Evolutionary conservation across 1,140 invertebrate genomes (phyloP), one percentile per base, ranked within the genome.

Genomic region (Rhagoletis pomonella): DNA sequence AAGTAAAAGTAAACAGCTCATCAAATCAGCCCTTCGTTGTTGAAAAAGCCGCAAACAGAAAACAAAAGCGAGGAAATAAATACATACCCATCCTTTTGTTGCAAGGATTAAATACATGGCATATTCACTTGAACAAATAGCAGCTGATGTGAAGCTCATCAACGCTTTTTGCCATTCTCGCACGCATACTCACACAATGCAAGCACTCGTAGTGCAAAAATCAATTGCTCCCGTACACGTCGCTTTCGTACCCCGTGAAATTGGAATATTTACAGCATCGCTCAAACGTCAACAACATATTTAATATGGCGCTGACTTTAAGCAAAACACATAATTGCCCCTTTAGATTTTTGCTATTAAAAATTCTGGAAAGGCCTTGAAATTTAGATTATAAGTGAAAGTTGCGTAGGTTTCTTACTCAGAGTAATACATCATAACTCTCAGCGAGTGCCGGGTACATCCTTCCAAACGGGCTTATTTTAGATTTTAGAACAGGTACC

Each of bases 21-120:
- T 73, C 9, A 62, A 62, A 62, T 62, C 1, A 55, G 17, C n/a
- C 42, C 42, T 47, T 44, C 42, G 17, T 47, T 73, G 42, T 73
- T 4, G 42, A 17, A 5, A 47, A 0, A 12, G 69, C 17, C 4
- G 2, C 44, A 47, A 73, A 73, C 42, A 73, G 47, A 73, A 73
- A 73, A 14, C 1, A 62, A 62, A 62, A 14, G 12, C 9, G 17
- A 14, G 17, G 17, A 62, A 62, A 62, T 14, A 62, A n/a, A 29
- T 29, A 29, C 12, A 5, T 62, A n/a, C n/a, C 17, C 12, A 17
- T 42, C 69, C 69, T 73, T 73, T 47, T 47, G 12, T 47, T 10
- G 69, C 44, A 73, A n/a, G 42, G 42, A 47, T 73, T 50, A 73
- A 73, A 73, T 73, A n/a, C 29, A 73, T 47, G 44, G 6, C 39